These are phyloP conservation scores for Buathra laborator DNA, from an alignment of 2,888 invertebrate species.

Conservation along the genomic window DNA sequence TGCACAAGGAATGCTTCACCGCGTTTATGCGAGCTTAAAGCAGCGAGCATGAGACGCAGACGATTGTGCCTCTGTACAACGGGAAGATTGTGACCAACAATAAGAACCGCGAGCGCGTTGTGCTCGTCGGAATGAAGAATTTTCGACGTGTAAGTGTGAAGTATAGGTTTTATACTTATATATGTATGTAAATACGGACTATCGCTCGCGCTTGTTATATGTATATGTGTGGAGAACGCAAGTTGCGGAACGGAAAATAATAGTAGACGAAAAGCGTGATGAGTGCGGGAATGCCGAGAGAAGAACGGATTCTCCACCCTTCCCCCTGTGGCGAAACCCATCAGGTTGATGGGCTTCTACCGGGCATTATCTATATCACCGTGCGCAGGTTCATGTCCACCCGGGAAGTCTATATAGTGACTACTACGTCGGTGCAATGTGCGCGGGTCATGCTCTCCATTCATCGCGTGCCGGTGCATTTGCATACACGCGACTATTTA, in stretches of 20 bases:
- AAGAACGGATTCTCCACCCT: background rate
- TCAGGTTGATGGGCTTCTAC: constrained; percentile 43
- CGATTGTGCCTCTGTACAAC: constrained; percentile 55
- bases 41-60: constrained; percentile 36
- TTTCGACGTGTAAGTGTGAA: constrained; percentile 23
- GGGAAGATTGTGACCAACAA: constrained; percentile 59
- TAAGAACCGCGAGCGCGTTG: constrained; percentile 41
- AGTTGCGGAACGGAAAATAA: constrained; percentile 1
- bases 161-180: background rate
- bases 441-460: constrained; percentile 32
- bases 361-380: constrained; percentile 10
- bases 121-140: constrained; percentile 52
- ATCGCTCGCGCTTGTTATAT: background rate
- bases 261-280: constrained; percentile 7
- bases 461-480: constrained; percentile 38
- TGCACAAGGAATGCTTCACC: constrained; percentile 44
- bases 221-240: background rate
- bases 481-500: constrained; percentile 48
- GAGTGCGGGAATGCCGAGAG: constrained; percentile 8
- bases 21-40: constrained; percentile 31
- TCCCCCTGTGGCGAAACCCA: constrained; percentile 21
- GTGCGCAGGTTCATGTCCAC: constrained; percentile 26
- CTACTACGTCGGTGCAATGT: background rate
- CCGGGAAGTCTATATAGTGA: background rate
- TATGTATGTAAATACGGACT: background rate